Conservation (phyloP, 2,113 vertebrate genomes). For the Panthera tigris region DNA sequence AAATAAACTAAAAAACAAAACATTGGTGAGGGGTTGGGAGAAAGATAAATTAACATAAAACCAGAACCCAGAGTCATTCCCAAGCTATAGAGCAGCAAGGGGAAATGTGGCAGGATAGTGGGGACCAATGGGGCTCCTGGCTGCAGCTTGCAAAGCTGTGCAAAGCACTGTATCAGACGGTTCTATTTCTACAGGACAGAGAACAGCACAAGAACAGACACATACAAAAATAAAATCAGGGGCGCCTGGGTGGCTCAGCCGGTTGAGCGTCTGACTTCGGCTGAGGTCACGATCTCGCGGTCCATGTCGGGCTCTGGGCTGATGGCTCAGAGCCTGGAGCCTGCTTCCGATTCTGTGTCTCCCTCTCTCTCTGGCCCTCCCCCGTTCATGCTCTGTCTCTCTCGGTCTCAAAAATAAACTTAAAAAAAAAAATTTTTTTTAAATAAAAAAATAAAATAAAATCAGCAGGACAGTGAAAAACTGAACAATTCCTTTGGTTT, state of each 20-base stretch:
- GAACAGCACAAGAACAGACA: neutral
- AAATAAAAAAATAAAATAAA: neutral
- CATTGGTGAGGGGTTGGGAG: neutral
- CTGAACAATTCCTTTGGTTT: neutral
- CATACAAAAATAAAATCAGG: neutral
- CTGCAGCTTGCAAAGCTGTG: neutral
- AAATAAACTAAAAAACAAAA: neutral
- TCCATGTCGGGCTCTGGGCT: too few relatives aligned
- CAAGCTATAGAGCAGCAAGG: neutral
- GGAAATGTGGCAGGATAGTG: accelerated
- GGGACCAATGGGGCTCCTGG: accelerated
- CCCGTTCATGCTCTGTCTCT: too few relatives aligned
- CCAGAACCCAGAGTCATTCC: neutral
- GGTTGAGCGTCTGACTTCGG: too few relatives aligned
- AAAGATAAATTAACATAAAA: neutral
- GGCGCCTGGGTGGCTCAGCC: too few relatives aligned
- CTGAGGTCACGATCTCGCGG: too few relatives aligned
- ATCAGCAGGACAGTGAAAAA: neutral
- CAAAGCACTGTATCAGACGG: neutral
- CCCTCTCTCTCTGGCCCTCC: too few relatives aligned
- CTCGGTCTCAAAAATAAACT: too few relatives aligned
- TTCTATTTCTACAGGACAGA: neutral
- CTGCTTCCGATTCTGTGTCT: too few relatives aligned
- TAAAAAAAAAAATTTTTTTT: too few relatives aligned
- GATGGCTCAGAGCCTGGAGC: too few relatives aligned